A percentile compares a stretch with the other conserved stretches of the same genome.
Conservation (phyloP, 37 sponge, comb jelly and placozoan species). For the Eunapius fragilis region DNA sequence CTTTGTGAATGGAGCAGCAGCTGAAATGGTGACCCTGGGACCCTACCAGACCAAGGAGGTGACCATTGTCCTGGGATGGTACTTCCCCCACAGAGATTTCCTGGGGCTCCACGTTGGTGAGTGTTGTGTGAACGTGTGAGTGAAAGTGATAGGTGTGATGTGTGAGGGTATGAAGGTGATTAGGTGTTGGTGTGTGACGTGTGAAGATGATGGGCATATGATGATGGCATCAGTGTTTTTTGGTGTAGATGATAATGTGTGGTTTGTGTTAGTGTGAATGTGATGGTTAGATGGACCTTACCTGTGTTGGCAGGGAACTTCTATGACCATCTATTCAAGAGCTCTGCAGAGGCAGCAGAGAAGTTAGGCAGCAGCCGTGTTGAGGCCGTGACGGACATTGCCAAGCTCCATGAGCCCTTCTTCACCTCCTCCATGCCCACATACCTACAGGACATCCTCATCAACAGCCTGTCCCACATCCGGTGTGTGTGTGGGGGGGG, state of each 20-base stretch:
- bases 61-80: conserved; percentile 40
- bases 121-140: not conserved
- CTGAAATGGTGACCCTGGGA: conserved; percentile 4
- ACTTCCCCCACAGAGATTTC: conserved; percentile 37
- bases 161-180: not conserved
- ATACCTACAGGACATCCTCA: conserved; percentile 18
- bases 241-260: not conserved
- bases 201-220: no score
- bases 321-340: conserved; percentile 15
- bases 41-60: conserved; percentile 21
- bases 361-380: not conserved
- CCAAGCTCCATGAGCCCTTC: conserved; percentile 6
- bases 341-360: conserved; percentile 3
- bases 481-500: no score
- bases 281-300: not conserved
- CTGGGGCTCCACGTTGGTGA: conserved; percentile 19
- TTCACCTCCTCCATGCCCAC: not conserved
- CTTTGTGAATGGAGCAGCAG: conserved; percentile 10
- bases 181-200: no score
- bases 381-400: not conserved
- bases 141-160: not conserved
- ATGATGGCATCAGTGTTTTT: no score
- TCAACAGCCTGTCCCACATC: conserved; percentile 33
- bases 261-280: no score
- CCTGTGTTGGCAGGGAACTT: conserved; percentile 1